phyloP scores from a whole-genome alignment of 2,797 vertebrate genomes.

The Danio aesculapii region DNA sequence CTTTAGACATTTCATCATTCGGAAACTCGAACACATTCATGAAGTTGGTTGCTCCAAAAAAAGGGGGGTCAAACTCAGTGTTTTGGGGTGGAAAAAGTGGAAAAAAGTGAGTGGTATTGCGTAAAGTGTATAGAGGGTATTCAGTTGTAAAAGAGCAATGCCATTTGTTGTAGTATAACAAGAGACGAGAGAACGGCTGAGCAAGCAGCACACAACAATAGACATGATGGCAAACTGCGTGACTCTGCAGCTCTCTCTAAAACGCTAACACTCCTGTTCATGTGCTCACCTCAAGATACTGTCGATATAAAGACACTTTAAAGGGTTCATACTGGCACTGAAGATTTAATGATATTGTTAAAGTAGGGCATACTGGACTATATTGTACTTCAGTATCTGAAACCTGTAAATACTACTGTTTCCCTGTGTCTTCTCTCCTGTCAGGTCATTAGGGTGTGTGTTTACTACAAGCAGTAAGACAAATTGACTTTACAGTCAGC shows the following conservation, averaged over 20 bases:
- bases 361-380: neutral
- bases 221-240: slow-evolving; percentile 51
- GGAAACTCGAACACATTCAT: slow-evolving; percentile 38
- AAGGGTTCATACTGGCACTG: neutral
- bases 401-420: too few relatives aligned
- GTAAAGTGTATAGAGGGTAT: slow-evolving; percentile 36
- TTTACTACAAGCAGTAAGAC: too few relatives aligned
- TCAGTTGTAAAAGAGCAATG: slow-evolving; percentile 62
- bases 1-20: slow-evolving; percentile 53
- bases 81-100: neutral
- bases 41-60: slow-evolving; percentile 23
- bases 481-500: too few relatives aligned
- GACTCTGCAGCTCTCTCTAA: slow-evolving; percentile 67
- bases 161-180: slow-evolving; percentile 67
- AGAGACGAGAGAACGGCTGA: slow-evolving; percentile 75
- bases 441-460: too few relatives aligned
- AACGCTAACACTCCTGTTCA: slow-evolving; percentile 49
- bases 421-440: too few relatives aligned
- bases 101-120: slow-evolving; percentile 22
- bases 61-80: neutral
- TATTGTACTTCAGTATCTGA: neutral
- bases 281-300: slow-evolving; percentile 33
- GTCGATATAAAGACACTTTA: neutral
- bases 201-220: slow-evolving; percentile 64
- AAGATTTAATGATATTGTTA: neutral